A percentile compares a stretch with the other conserved stretches of the same genome.
phyloP scores from a whole-genome alignment of 2,888 invertebrate genomes.

The Hybos culiciformis region DNA sequence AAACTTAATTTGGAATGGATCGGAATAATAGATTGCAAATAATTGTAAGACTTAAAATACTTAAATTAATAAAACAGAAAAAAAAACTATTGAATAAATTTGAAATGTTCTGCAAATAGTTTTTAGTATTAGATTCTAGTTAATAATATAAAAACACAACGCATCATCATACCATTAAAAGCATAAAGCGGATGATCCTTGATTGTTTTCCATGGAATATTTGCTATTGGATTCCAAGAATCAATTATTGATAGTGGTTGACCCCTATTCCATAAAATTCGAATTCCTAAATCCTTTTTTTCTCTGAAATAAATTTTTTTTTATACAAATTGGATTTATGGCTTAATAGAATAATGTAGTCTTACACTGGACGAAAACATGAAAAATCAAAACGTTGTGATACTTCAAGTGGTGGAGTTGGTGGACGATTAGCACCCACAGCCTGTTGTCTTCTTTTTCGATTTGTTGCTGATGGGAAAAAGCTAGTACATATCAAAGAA shows the following conservation, averaged over 20 bases:
- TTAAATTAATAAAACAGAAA: too few relatives aligned
- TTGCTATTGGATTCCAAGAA: conserved; percentile 78
- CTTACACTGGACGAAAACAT: conserved; percentile 19
- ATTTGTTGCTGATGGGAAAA: too few relatives aligned
- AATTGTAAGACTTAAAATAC: too few relatives aligned
- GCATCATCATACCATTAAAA: conserved; percentile 46
- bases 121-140: conserved; percentile 1
- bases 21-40: too few relatives aligned
- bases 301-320: conserved; percentile 39
- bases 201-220: conserved; percentile 65
- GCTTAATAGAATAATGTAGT: background rate
- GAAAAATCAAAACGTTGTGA: conserved; percentile 17
- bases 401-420: conserved; percentile 10
- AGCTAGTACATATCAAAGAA: conserved; percentile 15
- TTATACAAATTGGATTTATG: background rate
- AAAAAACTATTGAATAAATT: too few relatives aligned
- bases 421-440: background rate
- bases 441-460: conserved; percentile 7
- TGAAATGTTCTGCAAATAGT: conserved; percentile 6
- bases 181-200: conserved; percentile 67
- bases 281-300: conserved; percentile 57
- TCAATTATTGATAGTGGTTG: conserved; percentile 50
- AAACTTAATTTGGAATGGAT: too few relatives aligned
- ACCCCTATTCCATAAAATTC: conserved; percentile 65
- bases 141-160: background rate